A percentile compares a stretch with the other conserved stretches of the same genome.
Conservation (phyloP, 2,113 vertebrate genomes). For the Neomonachus schauinslandi region DNA sequence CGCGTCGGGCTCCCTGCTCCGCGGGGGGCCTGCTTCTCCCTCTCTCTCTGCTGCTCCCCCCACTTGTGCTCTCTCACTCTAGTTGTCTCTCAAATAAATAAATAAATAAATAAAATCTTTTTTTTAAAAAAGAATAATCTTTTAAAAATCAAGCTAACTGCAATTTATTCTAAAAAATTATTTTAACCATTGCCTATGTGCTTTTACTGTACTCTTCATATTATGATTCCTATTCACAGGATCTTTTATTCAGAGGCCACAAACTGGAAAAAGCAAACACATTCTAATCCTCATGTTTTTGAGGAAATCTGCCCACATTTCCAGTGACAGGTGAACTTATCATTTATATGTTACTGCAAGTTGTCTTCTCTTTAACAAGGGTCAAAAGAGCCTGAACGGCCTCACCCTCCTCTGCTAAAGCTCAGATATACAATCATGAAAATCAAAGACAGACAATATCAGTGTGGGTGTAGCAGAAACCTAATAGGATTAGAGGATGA, state of each 20-base stretch:
- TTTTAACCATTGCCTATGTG: background rate
- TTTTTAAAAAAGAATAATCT: slow-evolving; percentile 11
- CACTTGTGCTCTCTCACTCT: background rate
- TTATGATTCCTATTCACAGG: background rate
- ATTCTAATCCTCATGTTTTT: background rate
- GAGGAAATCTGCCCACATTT: slow-evolving; percentile 3
- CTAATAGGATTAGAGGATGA: background rate
- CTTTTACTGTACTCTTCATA: background rate
- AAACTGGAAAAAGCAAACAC: background rate
- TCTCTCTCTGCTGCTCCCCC: background rate
- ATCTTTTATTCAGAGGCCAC: background rate
- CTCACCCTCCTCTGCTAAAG: background rate
- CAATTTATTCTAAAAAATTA: background rate
- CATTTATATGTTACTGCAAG: background rate
- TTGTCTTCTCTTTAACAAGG: background rate
- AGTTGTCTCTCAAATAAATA: too few relatives aligned
- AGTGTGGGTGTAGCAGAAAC: background rate
- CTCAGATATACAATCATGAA: background rate
- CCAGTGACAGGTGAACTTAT: background rate
- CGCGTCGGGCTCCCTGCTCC: too few relatives aligned
- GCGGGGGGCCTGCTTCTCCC: background rate
- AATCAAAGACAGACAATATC: background rate
- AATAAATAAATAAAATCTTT: background rate
- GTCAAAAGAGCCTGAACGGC: background rate
- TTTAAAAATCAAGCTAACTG: background rate